A percentile compares a stretch with the other conserved stretches of the same genome.
Evolutionary conservation across 2,888 invertebrate genomes (phyloP).

Genomic region (Diaprepes abbreviatus): DNA sequence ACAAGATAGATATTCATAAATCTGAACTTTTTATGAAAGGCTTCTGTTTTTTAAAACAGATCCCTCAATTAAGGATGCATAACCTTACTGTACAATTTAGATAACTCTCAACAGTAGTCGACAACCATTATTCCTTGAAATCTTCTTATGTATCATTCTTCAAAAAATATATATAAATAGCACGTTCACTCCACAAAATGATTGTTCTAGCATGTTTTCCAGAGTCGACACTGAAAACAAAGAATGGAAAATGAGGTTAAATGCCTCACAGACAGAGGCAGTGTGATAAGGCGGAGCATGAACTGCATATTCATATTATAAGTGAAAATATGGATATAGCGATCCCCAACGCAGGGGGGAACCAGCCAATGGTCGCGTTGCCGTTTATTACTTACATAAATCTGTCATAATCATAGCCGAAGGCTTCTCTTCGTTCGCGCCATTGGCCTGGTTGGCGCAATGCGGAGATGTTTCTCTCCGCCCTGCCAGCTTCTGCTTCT

Average conservation of each 20-base stretch:
- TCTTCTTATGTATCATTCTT: no score
- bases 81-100: no score
- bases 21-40: no score
- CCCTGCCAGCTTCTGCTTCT: conserved; percentile 69
- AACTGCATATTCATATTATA: conserved; percentile 44
- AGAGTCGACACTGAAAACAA: background rate
- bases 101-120: no score
- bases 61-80: no score
- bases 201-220: background rate
- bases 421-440: conserved; percentile 57
- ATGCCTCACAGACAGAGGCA: background rate
- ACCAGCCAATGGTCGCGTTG: conserved; percentile 76
- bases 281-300: conserved; percentile 38
- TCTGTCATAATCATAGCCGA: conserved; percentile 69
- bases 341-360: conserved; percentile 38
- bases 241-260: conserved; percentile 1
- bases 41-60: no score
- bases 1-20: no score
- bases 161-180: no score
- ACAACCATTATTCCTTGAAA: no score
- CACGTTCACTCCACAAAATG: no score
- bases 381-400: conserved; percentile 88
- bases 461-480: conserved; percentile 62
- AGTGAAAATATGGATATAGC: conserved; percentile 37
- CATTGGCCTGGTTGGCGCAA: conserved; percentile 64